Conservation (phyloP, 1,140 invertebrate genomes). For the Aphaenogaster floridana region DNA sequence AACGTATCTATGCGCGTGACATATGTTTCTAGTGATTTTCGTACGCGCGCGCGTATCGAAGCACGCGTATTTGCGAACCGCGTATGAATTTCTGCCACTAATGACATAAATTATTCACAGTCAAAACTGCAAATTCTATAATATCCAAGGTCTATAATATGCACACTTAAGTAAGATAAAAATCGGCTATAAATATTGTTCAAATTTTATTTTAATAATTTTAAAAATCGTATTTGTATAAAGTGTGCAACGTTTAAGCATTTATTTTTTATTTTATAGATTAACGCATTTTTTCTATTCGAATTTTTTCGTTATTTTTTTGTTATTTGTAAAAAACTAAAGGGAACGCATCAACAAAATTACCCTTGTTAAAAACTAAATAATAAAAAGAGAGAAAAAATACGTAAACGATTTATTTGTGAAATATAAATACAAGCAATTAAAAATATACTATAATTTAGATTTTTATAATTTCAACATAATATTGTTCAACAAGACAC, state of each 20-base stretch:
- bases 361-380: neutral
- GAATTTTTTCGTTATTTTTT: neutral
- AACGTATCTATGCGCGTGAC: slow-evolving; percentile 13
- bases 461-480: slow-evolving; percentile 9
- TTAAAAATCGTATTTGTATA: neutral
- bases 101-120: slow-evolving; percentile 12
- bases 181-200: neutral
- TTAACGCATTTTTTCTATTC: neutral
- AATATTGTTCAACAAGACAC: neutral
- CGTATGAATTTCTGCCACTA: slow-evolving; percentile 22
- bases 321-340: neutral
- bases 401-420: neutral
- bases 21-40: slow-evolving; percentile 59
- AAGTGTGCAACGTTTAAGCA: neutral
- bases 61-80: slow-evolving; percentile 30
- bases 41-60: slow-evolving; percentile 7
- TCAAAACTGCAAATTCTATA: neutral
- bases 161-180: neutral
- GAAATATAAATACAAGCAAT: neutral
- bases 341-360: neutral
- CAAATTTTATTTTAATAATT: neutral
- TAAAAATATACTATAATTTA: neutral
- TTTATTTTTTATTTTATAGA: neutral
- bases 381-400: neutral
- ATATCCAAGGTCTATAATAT: neutral